Evolutionary conservation across 1,140 invertebrate species (phyloP).

Genomic region (Drosophila subpulchrella): DNA sequence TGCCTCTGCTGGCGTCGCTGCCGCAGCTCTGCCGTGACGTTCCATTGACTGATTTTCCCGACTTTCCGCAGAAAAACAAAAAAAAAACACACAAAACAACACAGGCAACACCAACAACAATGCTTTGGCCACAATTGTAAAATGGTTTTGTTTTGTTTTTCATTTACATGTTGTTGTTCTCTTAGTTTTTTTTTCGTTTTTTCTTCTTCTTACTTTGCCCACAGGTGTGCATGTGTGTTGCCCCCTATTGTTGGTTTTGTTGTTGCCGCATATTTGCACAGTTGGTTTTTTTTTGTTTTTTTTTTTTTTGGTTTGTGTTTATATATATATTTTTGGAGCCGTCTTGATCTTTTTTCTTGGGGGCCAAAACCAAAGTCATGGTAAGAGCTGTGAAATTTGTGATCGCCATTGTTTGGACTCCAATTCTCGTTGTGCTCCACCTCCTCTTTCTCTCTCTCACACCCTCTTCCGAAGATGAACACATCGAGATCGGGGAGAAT

Average conservation of each 20-base stretch:
- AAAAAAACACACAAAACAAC: constrained; percentile 12
- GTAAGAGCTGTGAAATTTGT: constrained; percentile 51
- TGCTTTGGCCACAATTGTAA: constrained; percentile 61
- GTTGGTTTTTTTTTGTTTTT: constrained; percentile 46
- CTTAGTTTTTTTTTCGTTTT: constrained; percentile 21
- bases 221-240: constrained; percentile 38
- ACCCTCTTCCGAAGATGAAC: constrained; percentile 12
- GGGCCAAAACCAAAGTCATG: constrained; percentile 44
- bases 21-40: constrained; percentile 67
- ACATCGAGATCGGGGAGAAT: constrained; percentile 28
- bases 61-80: constrained; percentile 47
- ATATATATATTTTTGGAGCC: constrained; percentile 30
- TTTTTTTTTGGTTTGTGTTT: constrained; percentile 19
- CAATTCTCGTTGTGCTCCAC: constrained; percentile 2
- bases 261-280: constrained; percentile 64
- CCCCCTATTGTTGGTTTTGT: constrained; percentile 30
- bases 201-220: constrained; percentile 16
- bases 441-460: constrained; percentile 1
- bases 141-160: constrained; percentile 73
- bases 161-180: constrained; percentile 66
- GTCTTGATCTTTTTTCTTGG: constrained; percentile 34
- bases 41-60: constrained; percentile 75
- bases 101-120: constrained; percentile 47
- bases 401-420: constrained; percentile 34
- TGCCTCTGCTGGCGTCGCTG: constrained; percentile 11